These are phyloP conservation scores for Tympanuchus pallidicinctus DNA, from an alignment of 2,113 vertebrate genomes.

Conservation along the genomic window DNA sequence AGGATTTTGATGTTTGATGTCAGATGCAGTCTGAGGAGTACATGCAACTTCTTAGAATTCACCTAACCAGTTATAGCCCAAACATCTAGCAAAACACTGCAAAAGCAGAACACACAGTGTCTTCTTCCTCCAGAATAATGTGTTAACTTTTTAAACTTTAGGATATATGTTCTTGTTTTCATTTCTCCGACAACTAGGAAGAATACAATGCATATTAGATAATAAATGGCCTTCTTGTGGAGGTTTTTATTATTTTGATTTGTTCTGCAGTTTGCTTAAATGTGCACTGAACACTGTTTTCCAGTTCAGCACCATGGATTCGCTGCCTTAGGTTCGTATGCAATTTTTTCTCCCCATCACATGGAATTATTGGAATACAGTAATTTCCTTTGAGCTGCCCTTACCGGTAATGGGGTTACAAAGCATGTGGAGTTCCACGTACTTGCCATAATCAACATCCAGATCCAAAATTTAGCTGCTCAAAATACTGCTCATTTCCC, in stretches of 20 bases:
- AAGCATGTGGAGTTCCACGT: background rate
- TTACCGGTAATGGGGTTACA: background rate
- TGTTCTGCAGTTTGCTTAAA: background rate
- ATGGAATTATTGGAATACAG: background rate
- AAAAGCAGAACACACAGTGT: background rate
- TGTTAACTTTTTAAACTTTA: background rate
- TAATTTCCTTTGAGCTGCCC: background rate
- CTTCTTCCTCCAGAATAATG: background rate
- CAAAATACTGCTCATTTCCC: background rate
- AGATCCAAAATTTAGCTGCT: background rate
- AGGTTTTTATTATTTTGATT: background rate
- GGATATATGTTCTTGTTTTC: background rate
- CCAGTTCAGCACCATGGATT: background rate
- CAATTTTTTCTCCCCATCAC: rapidly evolving
- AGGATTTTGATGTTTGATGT: background rate
- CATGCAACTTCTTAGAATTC: background rate
- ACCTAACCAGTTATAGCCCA: background rate
- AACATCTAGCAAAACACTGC: background rate
- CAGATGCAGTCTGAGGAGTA: background rate
- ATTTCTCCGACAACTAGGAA: background rate
- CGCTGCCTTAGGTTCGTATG: background rate
- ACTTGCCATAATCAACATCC: background rate
- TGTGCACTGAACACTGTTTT: background rate
- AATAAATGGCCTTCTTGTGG: background rate
- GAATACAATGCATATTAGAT: background rate